Percentiles rank a stretch among this genome's conserved stretches.
These are phyloP conservation scores for Toxotes lorentzi DNA, from an alignment of 2,797 vertebrate genomes.

Conservation along the genomic window DNA sequence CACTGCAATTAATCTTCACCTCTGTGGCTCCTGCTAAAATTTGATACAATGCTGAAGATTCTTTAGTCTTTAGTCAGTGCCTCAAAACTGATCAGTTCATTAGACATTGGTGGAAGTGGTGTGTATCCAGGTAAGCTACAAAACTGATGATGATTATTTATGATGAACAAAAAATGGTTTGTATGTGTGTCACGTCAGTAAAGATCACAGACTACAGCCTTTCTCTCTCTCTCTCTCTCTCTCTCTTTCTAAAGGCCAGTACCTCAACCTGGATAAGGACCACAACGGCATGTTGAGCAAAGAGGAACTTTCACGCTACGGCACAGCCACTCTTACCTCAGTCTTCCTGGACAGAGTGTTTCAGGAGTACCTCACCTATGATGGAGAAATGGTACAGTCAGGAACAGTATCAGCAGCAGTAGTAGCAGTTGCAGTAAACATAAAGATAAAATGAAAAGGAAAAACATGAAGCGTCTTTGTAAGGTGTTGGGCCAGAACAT, in stretches of 20 bases:
- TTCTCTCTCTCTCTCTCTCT: neutral
- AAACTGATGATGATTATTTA: too few species aligned
- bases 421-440: neutral
- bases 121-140: neutral
- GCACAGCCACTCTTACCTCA: conserved; percentile 95
- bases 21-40: too few species aligned
- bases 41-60: neutral
- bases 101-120: neutral
- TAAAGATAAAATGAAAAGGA: neutral
- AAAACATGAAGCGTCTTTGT: neutral
- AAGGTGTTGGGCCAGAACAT: neutral
- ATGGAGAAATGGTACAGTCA: conserved; percentile 95
- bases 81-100: neutral
- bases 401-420: too few species aligned
- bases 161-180: too few species aligned
- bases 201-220: neutral
- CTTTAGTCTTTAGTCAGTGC: neutral
- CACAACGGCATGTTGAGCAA: conserved; percentile 99
- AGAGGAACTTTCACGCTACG: conserved; percentile 97
- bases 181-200: neutral
- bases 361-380: conserved; percentile 98
- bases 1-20: neutral
- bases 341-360: conserved; percentile 97
- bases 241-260: conserved; percentile 88
- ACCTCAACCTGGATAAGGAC: conserved; percentile 98